These are phyloP conservation scores for Blera fallax DNA, from an alignment of 2,888 invertebrate species.

Conservation along the genomic window DNA sequence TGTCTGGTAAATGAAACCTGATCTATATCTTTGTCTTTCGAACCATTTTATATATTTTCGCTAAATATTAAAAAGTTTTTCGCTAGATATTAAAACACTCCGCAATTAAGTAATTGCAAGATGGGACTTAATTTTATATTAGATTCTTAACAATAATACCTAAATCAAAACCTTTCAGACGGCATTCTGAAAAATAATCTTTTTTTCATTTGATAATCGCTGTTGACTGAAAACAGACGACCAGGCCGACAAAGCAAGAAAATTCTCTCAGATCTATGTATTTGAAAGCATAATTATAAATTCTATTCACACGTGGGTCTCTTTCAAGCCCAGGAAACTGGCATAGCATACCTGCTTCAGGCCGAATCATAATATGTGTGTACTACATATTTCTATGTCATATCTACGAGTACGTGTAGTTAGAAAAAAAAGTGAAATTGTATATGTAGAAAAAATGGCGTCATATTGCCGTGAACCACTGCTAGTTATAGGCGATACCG, in stretches of 20 bases:
- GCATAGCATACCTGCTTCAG: slow-evolving; percentile 40
- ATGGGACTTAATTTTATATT: background rate
- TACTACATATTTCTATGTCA: background rate
- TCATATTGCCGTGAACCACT: background rate
- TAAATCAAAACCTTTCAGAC: background rate
- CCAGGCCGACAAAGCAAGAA: slow-evolving; percentile 23
- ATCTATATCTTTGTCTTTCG: too few species aligned
- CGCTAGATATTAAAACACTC: too few species aligned
- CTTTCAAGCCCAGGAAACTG: slow-evolving; percentile 49
- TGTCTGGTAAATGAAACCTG: too few species aligned
- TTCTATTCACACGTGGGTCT: slow-evolving; percentile 46
- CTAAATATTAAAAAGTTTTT: too few species aligned
- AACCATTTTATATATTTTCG: too few species aligned
- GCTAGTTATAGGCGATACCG: background rate
- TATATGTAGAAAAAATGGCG: background rate
- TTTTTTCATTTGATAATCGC: slow-evolving; percentile 34
- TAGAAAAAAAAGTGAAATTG: slow-evolving; percentile 15
- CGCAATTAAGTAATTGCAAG: background rate
- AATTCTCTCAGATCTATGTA: slow-evolving; percentile 18
- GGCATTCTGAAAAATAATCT: background rate
- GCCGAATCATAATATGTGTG: background rate
- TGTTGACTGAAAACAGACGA: slow-evolving; percentile 7
- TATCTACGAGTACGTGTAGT: background rate
- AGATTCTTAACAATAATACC: background rate
- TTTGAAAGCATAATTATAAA: slow-evolving; percentile 47